Percentiles rank a stretch among this genome's conserved stretches.
Evolutionary conservation across 2,113 vertebrate genomes (phyloP).

Genomic region (Morone chrysops): DNA sequence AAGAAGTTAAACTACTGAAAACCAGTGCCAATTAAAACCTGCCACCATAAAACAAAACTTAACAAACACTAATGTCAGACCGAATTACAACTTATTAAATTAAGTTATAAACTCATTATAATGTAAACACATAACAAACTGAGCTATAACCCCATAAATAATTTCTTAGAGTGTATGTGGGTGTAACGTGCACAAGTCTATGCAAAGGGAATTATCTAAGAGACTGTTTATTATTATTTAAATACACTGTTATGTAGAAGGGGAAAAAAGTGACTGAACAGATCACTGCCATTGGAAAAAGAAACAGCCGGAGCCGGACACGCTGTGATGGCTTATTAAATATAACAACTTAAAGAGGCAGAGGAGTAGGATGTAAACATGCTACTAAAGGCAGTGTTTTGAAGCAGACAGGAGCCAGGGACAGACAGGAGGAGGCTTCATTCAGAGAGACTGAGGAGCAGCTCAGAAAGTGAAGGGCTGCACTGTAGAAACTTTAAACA

Average conservation of each 20-base stretch:
- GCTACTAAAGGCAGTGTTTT: constrained; percentile 44
- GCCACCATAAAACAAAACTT: no score
- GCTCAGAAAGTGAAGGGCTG: constrained; percentile 20
- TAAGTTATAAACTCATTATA: no score
- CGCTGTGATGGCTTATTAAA: constrained; percentile 38
- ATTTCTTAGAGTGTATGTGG: not conserved
- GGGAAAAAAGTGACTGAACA: constrained; percentile 19
- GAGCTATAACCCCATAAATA: no score
- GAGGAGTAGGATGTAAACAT: constrained; percentile 56
- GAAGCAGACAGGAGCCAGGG: constrained; percentile 23
- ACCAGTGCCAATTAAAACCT: no score
- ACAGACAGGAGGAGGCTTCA: constrained; percentile 15
- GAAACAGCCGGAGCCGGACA: constrained; percentile 27
- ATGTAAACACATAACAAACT: no score
- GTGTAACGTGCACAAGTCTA: not conserved
- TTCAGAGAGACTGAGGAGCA: constrained; percentile 29
- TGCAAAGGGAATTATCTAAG: not conserved
- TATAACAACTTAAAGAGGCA: constrained; percentile 53
- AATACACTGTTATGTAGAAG: not conserved
- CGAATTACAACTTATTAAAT: no score
- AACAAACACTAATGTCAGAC: no score
- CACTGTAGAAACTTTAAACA: constrained; percentile 19
- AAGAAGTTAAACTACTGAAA: no score
- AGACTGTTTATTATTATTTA: constrained; percentile 4
- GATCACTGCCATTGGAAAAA: constrained; percentile 17